These are phyloP conservation scores for Fringilla coelebs DNA, from an alignment of 2,797 vertebrate genomes.

Conservation along the genomic window DNA sequence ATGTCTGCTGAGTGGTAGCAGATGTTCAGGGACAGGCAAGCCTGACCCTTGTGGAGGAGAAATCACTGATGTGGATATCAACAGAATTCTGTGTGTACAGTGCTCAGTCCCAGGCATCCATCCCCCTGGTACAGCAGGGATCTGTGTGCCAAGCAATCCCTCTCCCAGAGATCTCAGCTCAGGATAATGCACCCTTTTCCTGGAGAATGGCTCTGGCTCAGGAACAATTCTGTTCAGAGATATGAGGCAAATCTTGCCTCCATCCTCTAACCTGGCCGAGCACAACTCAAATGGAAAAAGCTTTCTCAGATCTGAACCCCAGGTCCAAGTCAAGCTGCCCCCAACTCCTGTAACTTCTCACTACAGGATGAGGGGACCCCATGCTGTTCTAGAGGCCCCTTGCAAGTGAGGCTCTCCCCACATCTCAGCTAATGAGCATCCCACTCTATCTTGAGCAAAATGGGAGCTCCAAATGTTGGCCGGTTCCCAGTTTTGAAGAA, in stretches of 20 bases:
- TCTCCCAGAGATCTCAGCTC: background rate
- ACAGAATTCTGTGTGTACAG: background rate
- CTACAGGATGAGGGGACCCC: background rate
- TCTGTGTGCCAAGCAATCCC: background rate
- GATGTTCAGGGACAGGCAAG: constrained; percentile 15
- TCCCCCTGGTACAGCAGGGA: background rate
- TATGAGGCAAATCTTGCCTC: background rate
- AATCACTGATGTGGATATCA: constrained; percentile 18
- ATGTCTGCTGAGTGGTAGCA: constrained; percentile 25
- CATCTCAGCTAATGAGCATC: background rate
- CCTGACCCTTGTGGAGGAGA: constrained; percentile 27
- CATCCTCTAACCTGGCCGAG: background rate
- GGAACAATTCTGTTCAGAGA: background rate
- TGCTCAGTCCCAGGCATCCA: background rate
- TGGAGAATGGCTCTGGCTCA: background rate
- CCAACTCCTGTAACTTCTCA: background rate
- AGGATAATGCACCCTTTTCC: background rate
- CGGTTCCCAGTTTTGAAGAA: background rate
- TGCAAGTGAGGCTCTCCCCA: background rate
- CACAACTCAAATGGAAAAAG: background rate
- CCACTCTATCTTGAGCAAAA: background rate
- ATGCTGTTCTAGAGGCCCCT: background rate
- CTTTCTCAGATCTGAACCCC: background rate
- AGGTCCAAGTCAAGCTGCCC: background rate
- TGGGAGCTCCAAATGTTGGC: background rate